Base-by-base conservation (phyloP, 2,797 vertebrate species). In the Falco berigora region DNA sequence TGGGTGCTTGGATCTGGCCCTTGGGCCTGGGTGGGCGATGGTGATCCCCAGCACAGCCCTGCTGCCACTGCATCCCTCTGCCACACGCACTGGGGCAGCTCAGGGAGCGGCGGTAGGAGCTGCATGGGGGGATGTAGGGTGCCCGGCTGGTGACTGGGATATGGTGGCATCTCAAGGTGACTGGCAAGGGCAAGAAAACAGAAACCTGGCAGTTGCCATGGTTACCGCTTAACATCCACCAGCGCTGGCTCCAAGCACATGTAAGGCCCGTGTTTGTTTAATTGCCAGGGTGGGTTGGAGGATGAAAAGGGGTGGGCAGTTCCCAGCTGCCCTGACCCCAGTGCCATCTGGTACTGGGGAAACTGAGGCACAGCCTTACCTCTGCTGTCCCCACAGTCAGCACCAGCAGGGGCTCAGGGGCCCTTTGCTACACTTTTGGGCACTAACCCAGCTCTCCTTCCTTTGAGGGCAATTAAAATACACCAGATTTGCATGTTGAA, bases 181-280 rank as follows among this genome's bases (percentile, higher is more conserved):
- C 55, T 75, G 73, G 77, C 94, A 95, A 96, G 95, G 95, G 93
- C 94, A 88, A 90, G 76, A 94, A 83, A 88, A 91, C 24, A 88
- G 86, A 79, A 95, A 91, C 91, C 96, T 96, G 94, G 76, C 11
- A 12, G 96, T 96, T 94, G 85, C 90, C 94, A 94, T 97, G 95
- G 95, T 94, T 95, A 96, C 96, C 22, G 8, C 76, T 47, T 10
- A 80, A 78, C 94, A 94, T 94, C 89, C 87, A 62, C 86, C 61
- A 27, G 88, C 30, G 9, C 75, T 10, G 88, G 64, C 93, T 95
- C 90, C 34, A 0, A 80, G 92, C 82, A 3, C 49, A 3, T 6
- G 75, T 14, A 47, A 81, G 13, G 18, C 61, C 46, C 9, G 27
- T 11, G 38, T 5, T n/a, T 11, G 38, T 5, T n/a, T 38, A 20